Base-by-base conservation (phyloP, 2,113 vertebrate species). In the Conger conger region DNA sequence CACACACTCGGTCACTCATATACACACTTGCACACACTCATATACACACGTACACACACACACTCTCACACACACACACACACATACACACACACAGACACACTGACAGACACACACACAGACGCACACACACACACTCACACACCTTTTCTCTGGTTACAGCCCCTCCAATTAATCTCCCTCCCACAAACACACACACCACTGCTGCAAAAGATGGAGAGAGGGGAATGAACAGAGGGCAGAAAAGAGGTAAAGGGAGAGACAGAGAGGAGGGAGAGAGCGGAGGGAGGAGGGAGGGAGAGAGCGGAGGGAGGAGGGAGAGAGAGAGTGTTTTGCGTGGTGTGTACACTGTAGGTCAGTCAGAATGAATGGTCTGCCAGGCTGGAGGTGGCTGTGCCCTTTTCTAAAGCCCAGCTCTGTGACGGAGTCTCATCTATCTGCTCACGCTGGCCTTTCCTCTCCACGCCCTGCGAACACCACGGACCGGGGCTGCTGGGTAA, bases 281-380 rank as follows among this genome's bases (percentile, higher is more conserved):
- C 11, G 45, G 15, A 42, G 45, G 15, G 11, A 13, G 1, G 45
- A 1, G 45, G 1, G 45, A 50, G 11, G 45, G 45, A 50, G 45
- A 50, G 45, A 50, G 50, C 17, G 35, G 16, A 13, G 78, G 18
- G 37, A 76, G 73, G 11, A 18, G 76, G 35, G 83, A 17, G 35
- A 60, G 30, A 42, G 15, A 33, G 16, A 84, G 68, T 53, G 5
- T 57, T 54, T 76, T 35, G n/a, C n/a, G n/a, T n/a, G n/a, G n/a
- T n/a, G n/a, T n/a, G n/a, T 84, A 84, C 83, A 84, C 79, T 45
- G 83, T 54, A 53, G 77, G 78, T 80, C 79, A 42, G 53, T n/a
- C 57, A 80, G 60, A 85, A 81, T 81, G 81, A 85, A 85, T 81
- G 73, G 84, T 79, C 33, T 85, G 84, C 81, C 84, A 85, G 60